These are phyloP conservation scores for Lanius collurio DNA, from an alignment of 2,113 vertebrate genomes.

Conservation along the genomic window DNA sequence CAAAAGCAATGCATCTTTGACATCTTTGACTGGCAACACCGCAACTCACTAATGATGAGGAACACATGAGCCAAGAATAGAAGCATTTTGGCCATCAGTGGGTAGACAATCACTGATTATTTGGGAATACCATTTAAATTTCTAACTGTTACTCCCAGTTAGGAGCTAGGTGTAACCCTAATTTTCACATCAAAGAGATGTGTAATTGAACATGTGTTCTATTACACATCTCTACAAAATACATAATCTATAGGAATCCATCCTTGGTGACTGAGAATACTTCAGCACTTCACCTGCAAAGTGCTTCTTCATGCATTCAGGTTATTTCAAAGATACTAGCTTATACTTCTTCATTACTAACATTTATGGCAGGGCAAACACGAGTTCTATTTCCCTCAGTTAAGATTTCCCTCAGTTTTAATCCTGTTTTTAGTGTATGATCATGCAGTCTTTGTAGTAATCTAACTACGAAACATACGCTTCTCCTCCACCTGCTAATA, in stretches of 20 bases:
- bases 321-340: neutral
- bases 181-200: neutral
- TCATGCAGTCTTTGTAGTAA: neutral
- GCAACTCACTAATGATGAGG: neutral
- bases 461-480: neutral
- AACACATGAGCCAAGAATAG: fast-evolving
- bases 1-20: neutral
- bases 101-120: neutral
- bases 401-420: neutral
- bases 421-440: neutral
- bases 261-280: neutral
- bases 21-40: neutral
- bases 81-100: neutral
- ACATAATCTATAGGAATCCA: neutral
- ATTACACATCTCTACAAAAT: neutral
- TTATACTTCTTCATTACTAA: neutral
- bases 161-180: neutral
- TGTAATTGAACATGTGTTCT: fast-evolving
- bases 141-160: neutral
- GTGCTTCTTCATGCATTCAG: neutral
- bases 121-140: neutral
- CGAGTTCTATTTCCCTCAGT: neutral
- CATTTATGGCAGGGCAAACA: neutral
- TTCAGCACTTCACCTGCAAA: neutral
- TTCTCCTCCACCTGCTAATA: neutral